Evolutionary conservation across 2,113 vertebrate genomes (phyloP), one percentile per base, ranked within the genome.

Genomic region (Gymnorhina tibicen): DNA sequence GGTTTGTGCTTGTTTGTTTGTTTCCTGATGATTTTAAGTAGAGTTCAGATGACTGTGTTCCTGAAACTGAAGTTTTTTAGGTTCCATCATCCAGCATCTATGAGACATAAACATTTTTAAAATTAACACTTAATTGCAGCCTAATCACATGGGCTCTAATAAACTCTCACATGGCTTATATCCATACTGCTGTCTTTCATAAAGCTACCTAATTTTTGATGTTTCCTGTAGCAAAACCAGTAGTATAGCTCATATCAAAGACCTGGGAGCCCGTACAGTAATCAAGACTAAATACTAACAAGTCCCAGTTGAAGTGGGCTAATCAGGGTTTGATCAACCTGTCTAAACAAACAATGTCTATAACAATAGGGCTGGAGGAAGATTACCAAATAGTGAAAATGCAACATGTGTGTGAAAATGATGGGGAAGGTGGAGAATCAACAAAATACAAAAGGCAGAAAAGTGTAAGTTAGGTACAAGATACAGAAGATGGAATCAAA

Each of bases 341-440:
- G 20, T 67, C 42, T 78, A 39, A 81, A 66, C 5, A 6, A 79
- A 39, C 6, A 41, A 11, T 44, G n/a, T 85, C 30, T 78, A 30
- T 10, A 72, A 33, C 10, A 37, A 16, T 32, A 89, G 5, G 13
- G 52, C 2, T 73, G 41, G 53, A 93, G 16, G 13, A 56, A 41
- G 4, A n/a, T 55, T 72, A 37, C 5, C 8, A 81, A 78, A 70
- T 3, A 56, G 4, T 60, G 30, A 21, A 80, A 91, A 80, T 76
- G 8, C 16, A 79, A 47, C 7, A 47, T 26, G 1, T 22, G 1
- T 4, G 2, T 41, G 17, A 79, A 76, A 83, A 46, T 53, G 3
- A 3, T 16, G 7, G 7, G 5, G 3, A 32, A 17, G 2, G 2
- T 16, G 16, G 6, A 1, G 3, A 42, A 58, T 37, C 89, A 86